Percentiles rank a stretch among this genome's conserved stretches.
These are phyloP conservation scores for Beris morrisii DNA, from an alignment of 2,888 invertebrate genomes.

Conservation along the genomic window DNA sequence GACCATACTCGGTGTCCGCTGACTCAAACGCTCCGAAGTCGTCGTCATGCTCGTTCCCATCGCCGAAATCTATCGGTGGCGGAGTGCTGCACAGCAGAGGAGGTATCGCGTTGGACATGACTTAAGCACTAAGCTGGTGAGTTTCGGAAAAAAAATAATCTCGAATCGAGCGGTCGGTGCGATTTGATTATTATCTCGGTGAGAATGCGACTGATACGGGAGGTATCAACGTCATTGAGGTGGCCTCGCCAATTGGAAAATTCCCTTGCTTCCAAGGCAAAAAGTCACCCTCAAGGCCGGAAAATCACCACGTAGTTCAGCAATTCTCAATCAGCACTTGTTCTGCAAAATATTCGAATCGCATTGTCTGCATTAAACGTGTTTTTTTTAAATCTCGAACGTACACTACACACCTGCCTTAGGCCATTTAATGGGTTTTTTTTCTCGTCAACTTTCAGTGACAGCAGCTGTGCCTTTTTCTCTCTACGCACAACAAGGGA, in stretches of 20 bases:
- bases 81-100: slow-evolving; percentile 62
- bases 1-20: slow-evolving; percentile 40
- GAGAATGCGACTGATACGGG: too few species aligned
- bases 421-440: slow-evolving; percentile 24
- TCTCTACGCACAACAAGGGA: slow-evolving; percentile 7
- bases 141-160: neutral
- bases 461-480: slow-evolving; percentile 28
- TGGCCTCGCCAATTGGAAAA: too few species aligned
- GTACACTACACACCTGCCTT: slow-evolving; percentile 21
- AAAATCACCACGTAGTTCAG: neutral
- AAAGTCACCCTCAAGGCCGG: too few species aligned
- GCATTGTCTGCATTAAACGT: neutral
- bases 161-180: too few species aligned
- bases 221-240: too few species aligned
- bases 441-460: neutral
- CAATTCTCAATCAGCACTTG: too few species aligned
- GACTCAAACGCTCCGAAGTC: slow-evolving; percentile 49
- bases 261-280: too few species aligned
- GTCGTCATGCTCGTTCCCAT: slow-evolving; percentile 56
- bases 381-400: too few species aligned
- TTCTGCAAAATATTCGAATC: slow-evolving; percentile 4
- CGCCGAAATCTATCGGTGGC: slow-evolving; percentile 59
- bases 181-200: too few species aligned
- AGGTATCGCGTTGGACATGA: slow-evolving; percentile 59
- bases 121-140: slow-evolving; percentile 7